Evolutionary conservation across 1,140 invertebrate genomes (phyloP).

Genomic region (Macrocentrus cingulum): DNA sequence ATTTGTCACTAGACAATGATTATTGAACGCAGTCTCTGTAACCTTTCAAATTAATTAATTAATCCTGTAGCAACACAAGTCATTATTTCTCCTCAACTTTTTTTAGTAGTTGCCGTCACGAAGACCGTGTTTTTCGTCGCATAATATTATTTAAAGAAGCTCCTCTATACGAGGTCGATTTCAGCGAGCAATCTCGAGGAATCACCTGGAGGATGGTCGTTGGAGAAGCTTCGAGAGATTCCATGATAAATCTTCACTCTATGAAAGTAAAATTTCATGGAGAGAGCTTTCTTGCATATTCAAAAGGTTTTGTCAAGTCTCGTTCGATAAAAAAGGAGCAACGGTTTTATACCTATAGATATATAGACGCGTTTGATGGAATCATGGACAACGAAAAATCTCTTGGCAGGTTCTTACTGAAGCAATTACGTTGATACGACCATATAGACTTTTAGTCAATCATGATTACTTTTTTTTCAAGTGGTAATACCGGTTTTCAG

Average conservation of each 20-base stretch:
- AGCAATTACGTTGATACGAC: slow-evolving; percentile 10
- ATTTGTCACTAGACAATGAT: no score
- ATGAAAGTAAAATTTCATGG: slow-evolving; percentile 15
- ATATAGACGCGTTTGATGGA: no score
- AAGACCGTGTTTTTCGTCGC: background rate
- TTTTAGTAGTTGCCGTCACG: no score
- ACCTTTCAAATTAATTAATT: no score
- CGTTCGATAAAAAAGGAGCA: background rate
- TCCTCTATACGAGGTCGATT: background rate
- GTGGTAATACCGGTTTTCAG: background rate
- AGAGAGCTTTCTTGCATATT: slow-evolving; percentile 15
- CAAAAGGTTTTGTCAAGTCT: slow-evolving; percentile 2
- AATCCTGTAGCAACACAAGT: no score
- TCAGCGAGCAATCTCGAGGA: background rate
- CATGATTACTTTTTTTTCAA: background rate
- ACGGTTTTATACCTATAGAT: background rate
- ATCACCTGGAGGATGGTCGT: slow-evolving; percentile 8
- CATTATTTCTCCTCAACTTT: no score
- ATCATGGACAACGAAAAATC: background rate
- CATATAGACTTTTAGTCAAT: background rate
- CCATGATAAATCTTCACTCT: slow-evolving; percentile 10
- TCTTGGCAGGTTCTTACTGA: slow-evolving; percentile 3
- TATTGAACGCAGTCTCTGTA: no score
- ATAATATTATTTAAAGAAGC: background rate
- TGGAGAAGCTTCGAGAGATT: background rate